Conservation (phyloP, 2,797 vertebrate species). For the Liparis tanakae region DNA sequence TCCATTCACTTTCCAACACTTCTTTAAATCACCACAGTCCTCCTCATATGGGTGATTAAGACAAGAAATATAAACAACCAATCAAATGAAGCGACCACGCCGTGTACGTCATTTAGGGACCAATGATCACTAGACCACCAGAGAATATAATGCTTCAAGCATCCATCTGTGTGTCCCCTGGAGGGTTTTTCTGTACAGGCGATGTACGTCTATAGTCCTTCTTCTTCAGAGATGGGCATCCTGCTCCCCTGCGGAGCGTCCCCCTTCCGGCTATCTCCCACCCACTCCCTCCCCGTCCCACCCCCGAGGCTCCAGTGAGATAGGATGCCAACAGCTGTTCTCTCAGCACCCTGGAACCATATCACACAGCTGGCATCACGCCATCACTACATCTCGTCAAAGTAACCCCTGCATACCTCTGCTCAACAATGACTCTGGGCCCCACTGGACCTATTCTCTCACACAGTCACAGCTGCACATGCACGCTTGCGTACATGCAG, state of each 20-base stretch:
- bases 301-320: conserved; percentile 66
- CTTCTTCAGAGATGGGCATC: conserved; percentile 61
- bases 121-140: conserved; percentile 54
- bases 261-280: conserved; percentile 70
- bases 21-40: conserved; percentile 21
- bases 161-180: conserved; percentile 72
- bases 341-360: conserved; percentile 60
- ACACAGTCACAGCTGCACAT: conserved; percentile 53
- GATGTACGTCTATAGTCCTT: conserved; percentile 49
- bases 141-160: conserved; percentile 50
- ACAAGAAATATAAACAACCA: conserved; percentile 46
- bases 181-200: conserved; percentile 57
- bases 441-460: conserved; percentile 45
- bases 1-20: conserved; percentile 22
- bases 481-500: not conserved
- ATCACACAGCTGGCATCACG: conserved; percentile 71
- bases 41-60: conserved; percentile 25
- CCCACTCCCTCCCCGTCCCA: conserved; percentile 56
- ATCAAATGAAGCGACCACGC: conserved; percentile 39
- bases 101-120: conserved; percentile 57
- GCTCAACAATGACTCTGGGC: conserved; percentile 46
- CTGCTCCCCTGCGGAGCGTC: conserved; percentile 63
- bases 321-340: conserved; percentile 74
- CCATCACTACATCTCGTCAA: conserved; percentile 70
- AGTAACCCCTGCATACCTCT: conserved; percentile 60